These are phyloP conservation scores for Noturus placidus DNA, from an alignment of 2,113 vertebrate species.

Conservation along the genomic window DNA sequence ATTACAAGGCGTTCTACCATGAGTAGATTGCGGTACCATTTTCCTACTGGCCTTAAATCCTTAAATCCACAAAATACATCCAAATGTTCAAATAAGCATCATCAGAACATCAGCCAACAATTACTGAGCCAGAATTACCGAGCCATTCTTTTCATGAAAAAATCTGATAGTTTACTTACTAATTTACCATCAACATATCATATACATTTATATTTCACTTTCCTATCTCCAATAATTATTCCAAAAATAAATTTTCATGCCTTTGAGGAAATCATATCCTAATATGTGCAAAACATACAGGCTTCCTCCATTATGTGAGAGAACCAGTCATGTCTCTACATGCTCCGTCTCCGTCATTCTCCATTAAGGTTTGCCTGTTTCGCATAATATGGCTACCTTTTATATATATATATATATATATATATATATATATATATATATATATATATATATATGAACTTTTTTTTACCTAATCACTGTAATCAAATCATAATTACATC, in stretches of 20 bases:
- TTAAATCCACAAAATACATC: neutral
- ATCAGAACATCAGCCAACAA: neutral
- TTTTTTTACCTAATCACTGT: neutral
- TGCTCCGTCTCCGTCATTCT: neutral
- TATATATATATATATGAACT: neutral
- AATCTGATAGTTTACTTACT: neutral
- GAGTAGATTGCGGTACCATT: neutral
- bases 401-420: neutral
- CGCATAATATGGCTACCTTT: neutral
- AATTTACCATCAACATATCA: neutral
- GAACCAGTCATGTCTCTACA: neutral
- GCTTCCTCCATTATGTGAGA: neutral
- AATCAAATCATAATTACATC: slow-evolving; percentile 8
- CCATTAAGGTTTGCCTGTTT: slow-evolving; percentile 1
- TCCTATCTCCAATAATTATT: neutral
- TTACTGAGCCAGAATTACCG: neutral
- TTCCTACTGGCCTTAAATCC: neutral
- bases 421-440: neutral
- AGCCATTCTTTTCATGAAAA: too few species aligned
- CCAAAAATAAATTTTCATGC: neutral
- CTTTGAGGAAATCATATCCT: neutral
- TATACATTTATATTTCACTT: neutral
- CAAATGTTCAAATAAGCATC: neutral
- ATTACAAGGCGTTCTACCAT: neutral
- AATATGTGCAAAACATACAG: neutral